Conservation (phyloP, 1,140 invertebrate species). For the Drosophila saltans region DNA sequence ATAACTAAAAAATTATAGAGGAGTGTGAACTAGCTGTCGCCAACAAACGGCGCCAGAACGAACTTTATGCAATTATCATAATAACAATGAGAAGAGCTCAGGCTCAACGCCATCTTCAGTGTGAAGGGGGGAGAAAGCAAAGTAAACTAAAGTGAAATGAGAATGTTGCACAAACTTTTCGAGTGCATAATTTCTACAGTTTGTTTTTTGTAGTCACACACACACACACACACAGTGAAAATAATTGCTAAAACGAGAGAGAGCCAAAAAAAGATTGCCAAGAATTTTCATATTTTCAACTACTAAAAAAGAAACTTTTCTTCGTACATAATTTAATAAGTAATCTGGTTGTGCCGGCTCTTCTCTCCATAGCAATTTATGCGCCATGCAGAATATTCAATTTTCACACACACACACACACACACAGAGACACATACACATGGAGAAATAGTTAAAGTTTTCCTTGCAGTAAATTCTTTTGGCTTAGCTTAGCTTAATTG, state of each 20-base stretch:
- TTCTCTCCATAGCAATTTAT: conserved; percentile 46
- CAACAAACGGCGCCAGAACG: conserved; percentile 54
- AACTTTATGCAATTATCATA: conserved; percentile 77
- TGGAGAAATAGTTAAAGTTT: conserved; percentile 35
- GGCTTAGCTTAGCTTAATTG: conserved; percentile 68
- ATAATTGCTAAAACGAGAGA: conserved; percentile 56
- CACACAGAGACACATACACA: background rate
- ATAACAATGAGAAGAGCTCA: conserved; percentile 68
- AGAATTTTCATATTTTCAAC: conserved; percentile 53
- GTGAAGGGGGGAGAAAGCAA: conserved; percentile 16
- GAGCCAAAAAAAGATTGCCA: conserved; percentile 37
- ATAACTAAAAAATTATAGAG: conserved; percentile 60
- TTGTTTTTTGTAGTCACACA: conserved; percentile 43
- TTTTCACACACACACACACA: conserved; percentile 49
- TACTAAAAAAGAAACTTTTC: conserved; percentile 47
- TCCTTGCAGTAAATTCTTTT: conserved; percentile 32
- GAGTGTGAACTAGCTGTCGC: conserved; percentile 42
- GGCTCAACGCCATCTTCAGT: conserved; percentile 12
- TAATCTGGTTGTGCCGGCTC: conserved; percentile 43
- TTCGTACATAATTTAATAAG: conserved; percentile 75
- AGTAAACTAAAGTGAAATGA: conserved; percentile 23
- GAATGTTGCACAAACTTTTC: conserved; percentile 59
- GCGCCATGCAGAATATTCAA: conserved; percentile 69
- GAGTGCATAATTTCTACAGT: conserved; percentile 59
- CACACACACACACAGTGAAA: conserved; percentile 58